These are phyloP conservation scores for Centrocercus urophasianus DNA, from an alignment of 2,113 vertebrate species.

Conservation along the genomic window DNA sequence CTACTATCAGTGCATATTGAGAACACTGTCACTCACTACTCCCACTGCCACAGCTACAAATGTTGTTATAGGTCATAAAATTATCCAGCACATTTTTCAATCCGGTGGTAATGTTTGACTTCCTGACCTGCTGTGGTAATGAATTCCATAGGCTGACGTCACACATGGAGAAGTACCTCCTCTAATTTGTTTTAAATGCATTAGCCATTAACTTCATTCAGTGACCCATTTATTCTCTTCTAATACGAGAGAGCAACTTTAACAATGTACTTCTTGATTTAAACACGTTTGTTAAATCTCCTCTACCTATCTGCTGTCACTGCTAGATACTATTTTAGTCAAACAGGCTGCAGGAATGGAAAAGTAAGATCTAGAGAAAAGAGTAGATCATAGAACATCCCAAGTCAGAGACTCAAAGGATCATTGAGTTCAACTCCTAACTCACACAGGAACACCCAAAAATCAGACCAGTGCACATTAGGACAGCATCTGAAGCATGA, in stretches of 20 bases:
- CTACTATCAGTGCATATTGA: background rate
- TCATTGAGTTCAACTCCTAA: no score
- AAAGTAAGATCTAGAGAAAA: background rate
- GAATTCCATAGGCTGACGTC: background rate
- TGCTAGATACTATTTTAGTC: background rate
- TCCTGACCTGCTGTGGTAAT: background rate
- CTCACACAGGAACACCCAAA: no score
- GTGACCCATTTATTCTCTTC: background rate
- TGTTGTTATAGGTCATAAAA: conserved; percentile 1
- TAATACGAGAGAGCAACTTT: background rate
- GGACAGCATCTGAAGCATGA: background rate
- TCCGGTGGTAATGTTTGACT: background rate
- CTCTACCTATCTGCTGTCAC: background rate
- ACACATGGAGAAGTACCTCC: background rate
- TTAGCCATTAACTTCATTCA: background rate
- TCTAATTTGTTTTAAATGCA: background rate
- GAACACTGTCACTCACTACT: background rate
- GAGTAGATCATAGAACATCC: background rate
- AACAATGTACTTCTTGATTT: background rate
- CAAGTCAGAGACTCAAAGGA: no score
- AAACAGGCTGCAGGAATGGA: background rate
- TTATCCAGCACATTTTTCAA: background rate
- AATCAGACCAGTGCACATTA: background rate
- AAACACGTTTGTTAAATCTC: background rate
- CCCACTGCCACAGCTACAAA: background rate